Conservation (phyloP, 1,140 invertebrate genomes). For the Stegodyphus mimosarum region DNA sequence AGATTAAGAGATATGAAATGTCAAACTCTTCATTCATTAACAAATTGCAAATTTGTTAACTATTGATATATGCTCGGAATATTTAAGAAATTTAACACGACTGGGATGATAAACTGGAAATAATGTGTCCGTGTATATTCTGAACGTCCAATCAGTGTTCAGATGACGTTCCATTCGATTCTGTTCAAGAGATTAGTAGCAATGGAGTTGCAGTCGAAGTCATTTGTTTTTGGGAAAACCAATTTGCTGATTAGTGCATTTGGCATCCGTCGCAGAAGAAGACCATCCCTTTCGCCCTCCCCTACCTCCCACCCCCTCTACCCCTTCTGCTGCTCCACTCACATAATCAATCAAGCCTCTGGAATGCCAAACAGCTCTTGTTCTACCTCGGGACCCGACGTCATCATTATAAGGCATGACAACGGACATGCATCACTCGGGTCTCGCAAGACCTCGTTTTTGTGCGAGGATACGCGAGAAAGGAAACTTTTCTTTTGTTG, state of each 20-base stretch:
- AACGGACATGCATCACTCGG: constrained; percentile 11
- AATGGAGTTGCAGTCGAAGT: neutral
- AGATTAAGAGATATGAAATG: too few species aligned
- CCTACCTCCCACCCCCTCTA: neutral
- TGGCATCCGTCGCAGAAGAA: constrained; percentile 8
- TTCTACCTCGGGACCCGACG: constrained; percentile 11
- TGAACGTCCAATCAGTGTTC: neutral
- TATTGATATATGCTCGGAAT: too few species aligned
- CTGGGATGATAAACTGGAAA: too few species aligned
- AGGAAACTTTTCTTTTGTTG: too few species aligned
- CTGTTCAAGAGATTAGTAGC: neutral
- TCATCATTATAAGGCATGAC: constrained; percentile 47
- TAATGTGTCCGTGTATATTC: too few species aligned
- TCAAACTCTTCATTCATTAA: too few species aligned
- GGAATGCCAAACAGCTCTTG: constrained; percentile 48
- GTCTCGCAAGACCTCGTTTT: neutral
- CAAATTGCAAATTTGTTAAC: too few species aligned
- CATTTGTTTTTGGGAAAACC: constrained; percentile 6
- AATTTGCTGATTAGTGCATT: constrained; percentile 51
- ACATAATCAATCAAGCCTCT: constrained; percentile 32
- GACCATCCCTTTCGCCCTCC: neutral
- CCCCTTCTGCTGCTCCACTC: neutral
- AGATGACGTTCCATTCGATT: neutral
- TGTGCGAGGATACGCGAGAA: neutral
- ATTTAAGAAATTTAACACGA: too few species aligned